Evolutionary conservation across 2,797 vertebrate genomes (phyloP).

Genomic region (Pseudopleuronectes americanus): DNA sequence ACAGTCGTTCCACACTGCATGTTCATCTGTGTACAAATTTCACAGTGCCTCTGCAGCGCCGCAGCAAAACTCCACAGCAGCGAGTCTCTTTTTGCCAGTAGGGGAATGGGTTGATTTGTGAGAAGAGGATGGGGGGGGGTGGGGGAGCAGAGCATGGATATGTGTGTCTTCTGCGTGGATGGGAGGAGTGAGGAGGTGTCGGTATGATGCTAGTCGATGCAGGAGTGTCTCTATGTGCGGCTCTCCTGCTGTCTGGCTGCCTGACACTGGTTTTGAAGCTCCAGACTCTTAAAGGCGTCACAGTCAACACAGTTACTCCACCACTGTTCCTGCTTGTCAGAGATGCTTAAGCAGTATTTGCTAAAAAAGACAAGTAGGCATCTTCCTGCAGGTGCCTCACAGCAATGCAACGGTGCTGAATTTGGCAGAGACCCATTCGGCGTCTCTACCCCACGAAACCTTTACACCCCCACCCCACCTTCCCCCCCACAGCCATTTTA

Average conservation of each 20-base stretch:
- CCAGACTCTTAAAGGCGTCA: slow-evolving; percentile 62
- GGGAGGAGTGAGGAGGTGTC: slow-evolving; percentile 8
- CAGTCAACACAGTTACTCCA: slow-evolving; percentile 68
- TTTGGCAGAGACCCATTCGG: slow-evolving; percentile 51
- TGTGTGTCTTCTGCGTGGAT: neutral
- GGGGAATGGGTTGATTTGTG: slow-evolving; percentile 20
- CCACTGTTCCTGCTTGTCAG: slow-evolving; percentile 65
- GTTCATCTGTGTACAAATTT: slow-evolving; percentile 43
- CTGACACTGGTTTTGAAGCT: slow-evolving; percentile 61
- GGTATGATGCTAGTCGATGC: slow-evolving; percentile 10
- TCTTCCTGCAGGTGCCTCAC: slow-evolving; percentile 57
- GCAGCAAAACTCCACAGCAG: slow-evolving; percentile 18
- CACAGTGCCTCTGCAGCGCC: slow-evolving; percentile 50
- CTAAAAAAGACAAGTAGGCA: slow-evolving; percentile 65
- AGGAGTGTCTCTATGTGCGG: neutral
- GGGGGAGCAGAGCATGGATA: neutral
- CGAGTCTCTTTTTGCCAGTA: slow-evolving; percentile 21
- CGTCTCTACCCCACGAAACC: neutral
- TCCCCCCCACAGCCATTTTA: slow-evolving; percentile 48
- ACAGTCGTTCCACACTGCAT: slow-evolving; percentile 35
- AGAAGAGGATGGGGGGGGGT: neutral
- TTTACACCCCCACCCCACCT: neutral
- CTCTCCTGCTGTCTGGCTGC: slow-evolving; percentile 41
- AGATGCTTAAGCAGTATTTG: slow-evolving; percentile 63
- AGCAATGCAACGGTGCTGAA: slow-evolving; percentile 66